Evolutionary conservation across 2,888 invertebrate genomes (phyloP), one percentile per base, ranked within the genome.

Genomic region (Nephrotoma flavescens): DNA sequence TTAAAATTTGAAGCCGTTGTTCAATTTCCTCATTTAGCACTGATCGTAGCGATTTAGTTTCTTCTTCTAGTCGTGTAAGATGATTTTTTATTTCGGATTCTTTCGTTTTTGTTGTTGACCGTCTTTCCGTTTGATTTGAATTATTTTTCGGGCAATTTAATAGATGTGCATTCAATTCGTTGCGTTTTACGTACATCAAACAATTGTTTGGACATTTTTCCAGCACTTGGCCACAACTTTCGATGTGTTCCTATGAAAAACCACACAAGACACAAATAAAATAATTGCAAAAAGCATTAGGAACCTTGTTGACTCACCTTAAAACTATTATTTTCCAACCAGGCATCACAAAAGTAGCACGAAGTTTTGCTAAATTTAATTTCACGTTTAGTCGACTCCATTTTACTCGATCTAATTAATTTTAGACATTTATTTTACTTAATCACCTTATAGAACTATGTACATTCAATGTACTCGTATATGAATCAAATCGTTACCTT

Each of bases 151-250:
- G 92, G 87, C 92, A 93, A 87, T 92, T 92, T 87, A 90, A 91
- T 52, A 91, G 89, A 88, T 96, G 96, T 0, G 92, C 92, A 0
- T 93, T 92, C 90, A 93, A 92, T 88, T 94, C 93, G 87, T 93
- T 93, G 88, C 96, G 92, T 87, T 94, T 94, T 42, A 95, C 92
- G 92, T 95, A 96, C 3, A 94, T 94, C 0, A 95, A 94, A 88
- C 96, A 96, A 86, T 94, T 93, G 88, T 94, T 92, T 0, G 94
- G 94, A 87, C 96, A 96, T 89, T 95, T 94, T 89, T 95, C 94
- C 88, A 96, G 90, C 9, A 96, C 95, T 87, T 95, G 94, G 12
- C 95, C 95, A 88, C 96, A 96, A 88, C 94, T 93, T 87, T 94
- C 93, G 87, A 95, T 90, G 88, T 96, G 96, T 87, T 93, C 93